Evolutionary conservation across 37 sponge, comb jelly and placozoan genomes (phyloP).

Genomic region (Aplysina aerophoba): DNA sequence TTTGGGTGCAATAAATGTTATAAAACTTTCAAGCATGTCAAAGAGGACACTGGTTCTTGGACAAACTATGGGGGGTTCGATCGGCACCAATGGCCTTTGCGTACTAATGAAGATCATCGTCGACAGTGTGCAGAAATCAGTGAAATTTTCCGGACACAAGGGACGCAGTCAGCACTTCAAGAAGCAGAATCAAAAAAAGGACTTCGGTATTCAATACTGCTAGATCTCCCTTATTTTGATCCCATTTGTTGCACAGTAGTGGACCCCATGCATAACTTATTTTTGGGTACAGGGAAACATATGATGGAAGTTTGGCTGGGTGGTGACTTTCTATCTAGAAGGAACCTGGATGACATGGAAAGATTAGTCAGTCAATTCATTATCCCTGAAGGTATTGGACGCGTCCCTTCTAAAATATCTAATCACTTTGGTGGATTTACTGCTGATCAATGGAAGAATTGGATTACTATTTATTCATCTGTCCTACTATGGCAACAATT

Average conservation of each 20-base stretch:
- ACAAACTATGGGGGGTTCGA: conserved; percentile 58
- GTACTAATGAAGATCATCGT: conserved; percentile 13
- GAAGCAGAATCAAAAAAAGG: conserved; percentile 31
- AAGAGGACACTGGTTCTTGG: background rate
- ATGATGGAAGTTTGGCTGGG: conserved; percentile 52
- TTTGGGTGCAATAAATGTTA: conserved; percentile 54
- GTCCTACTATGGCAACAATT: conserved; percentile 15
- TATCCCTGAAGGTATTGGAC: conserved; percentile 24
- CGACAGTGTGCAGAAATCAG: background rate
- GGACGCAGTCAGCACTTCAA: background rate
- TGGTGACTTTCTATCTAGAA: background rate
- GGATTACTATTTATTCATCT: conserved; percentile 33
- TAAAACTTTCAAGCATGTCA: conserved; percentile 29
- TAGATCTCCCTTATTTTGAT: conserved; percentile 52
- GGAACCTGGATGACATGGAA: conserved; percentile 10
- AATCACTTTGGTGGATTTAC: conserved; percentile 32
- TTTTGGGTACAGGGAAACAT: conserved; percentile 55
- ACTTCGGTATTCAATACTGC: conserved; percentile 45
- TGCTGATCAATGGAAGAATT: conserved; percentile 57
- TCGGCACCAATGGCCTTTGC: conserved; percentile 15
- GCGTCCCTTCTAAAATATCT: conserved; percentile 39
- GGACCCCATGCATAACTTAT: conserved; percentile 70
- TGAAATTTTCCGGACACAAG: background rate
- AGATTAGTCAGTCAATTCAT: background rate
- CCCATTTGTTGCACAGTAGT: conserved; percentile 42